A percentile compares a stretch with the other conserved stretches of the same genome.
Evolutionary conservation across 2,888 invertebrate species (phyloP).

Genomic region (Phrixothrix hirtus): DNA sequence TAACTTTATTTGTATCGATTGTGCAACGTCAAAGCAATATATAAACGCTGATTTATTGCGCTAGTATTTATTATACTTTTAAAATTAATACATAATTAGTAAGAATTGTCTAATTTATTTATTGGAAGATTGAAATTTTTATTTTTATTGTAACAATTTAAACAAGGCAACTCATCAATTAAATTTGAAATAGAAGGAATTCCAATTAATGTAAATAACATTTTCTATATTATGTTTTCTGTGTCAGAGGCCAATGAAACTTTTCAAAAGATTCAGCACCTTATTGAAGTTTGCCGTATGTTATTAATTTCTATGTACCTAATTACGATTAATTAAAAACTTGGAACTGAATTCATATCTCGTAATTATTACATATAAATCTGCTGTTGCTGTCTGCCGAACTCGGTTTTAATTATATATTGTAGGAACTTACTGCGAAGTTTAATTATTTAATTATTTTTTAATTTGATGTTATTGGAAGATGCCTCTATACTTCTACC

Average conservation of each 20-base stretch:
- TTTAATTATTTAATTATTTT: conserved; percentile 32
- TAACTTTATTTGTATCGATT: no score
- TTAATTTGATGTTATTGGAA: conserved; percentile 29
- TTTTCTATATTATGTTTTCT: no score
- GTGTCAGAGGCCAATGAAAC: not conserved
- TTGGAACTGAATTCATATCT: conserved; percentile 46
- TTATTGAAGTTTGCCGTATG: conserved; percentile 6
- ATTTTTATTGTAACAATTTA: no score
- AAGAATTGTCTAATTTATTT: no score
- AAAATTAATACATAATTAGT: no score
- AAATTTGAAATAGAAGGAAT: no score
- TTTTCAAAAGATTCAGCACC: not conserved
- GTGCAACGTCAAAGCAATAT: no score
- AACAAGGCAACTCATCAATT: not conserved
- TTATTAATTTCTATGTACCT: conserved; percentile 29
- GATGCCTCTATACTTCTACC: conserved; percentile 22
- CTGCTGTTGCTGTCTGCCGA: conserved; percentile 43
- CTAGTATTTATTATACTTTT: no score
- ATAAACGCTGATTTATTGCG: no score
- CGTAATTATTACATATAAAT: conserved; percentile 52
- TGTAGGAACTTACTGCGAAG: conserved; percentile 19
- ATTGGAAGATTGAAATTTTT: no score
- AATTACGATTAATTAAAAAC: conserved; percentile 49
- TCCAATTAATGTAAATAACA: no score
- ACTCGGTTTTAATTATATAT: conserved; percentile 51